Evolutionary conservation across 2,113 vertebrate species (phyloP).

Genomic region (Daboia siamensis): DNA sequence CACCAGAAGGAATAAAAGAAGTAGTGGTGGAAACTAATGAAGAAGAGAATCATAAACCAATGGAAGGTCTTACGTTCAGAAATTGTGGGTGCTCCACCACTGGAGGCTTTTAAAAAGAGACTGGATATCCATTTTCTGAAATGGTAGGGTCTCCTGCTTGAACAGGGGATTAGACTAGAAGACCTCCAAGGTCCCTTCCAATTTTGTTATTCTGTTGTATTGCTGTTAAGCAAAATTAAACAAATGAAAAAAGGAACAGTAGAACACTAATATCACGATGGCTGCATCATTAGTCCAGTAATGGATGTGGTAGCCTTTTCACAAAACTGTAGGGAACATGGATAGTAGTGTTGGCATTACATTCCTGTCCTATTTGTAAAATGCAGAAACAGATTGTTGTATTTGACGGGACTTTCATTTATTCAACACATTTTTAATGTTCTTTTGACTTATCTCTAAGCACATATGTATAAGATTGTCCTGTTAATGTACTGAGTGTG

Average conservation of each 20-base stretch:
- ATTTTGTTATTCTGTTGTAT: not conserved
- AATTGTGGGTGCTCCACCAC: not conserved
- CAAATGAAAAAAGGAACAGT: not conserved
- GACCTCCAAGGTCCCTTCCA: not conserved
- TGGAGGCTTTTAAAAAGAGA: not conserved
- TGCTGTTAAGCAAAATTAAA: not conserved
- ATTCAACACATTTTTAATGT: not conserved
- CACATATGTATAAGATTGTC: not conserved
- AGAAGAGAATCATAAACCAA: not conserved
- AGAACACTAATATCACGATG: not conserved
- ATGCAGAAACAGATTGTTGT: not conserved
- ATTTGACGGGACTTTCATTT: not conserved
- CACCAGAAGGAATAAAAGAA: no score
- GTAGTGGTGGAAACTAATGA: not conserved
- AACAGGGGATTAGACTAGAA: not conserved
- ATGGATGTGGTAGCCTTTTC: not conserved
- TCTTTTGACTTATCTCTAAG: not conserved
- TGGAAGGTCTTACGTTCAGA: not conserved
- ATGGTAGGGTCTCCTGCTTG: not conserved
- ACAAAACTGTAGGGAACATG: not conserved
- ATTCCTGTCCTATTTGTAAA: not conserved
- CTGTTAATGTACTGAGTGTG: no score
- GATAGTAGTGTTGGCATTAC: not conserved
- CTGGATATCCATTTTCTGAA: not conserved
- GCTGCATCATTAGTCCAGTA: not conserved